Evolutionary conservation across 2,888 invertebrate genomes (phyloP).

Genomic region (Halictus quadricinctus): DNA sequence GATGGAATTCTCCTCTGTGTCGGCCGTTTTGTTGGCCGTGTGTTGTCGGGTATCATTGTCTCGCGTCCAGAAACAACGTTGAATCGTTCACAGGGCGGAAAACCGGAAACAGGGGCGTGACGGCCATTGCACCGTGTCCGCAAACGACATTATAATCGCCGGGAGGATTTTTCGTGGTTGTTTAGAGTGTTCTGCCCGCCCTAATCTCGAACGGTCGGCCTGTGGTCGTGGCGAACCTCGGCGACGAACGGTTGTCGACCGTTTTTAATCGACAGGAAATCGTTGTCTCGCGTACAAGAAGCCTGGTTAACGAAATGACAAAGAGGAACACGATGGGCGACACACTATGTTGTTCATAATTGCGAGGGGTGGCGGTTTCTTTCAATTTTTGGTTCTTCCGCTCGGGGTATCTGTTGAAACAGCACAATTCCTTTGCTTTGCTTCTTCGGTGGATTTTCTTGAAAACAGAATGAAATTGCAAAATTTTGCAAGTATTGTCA

Average conservation of each 20-base stretch:
- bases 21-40: neutral
- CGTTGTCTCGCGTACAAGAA: neutral
- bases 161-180: constrained; percentile 56
- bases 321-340: neutral
- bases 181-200: constrained; percentile 20
- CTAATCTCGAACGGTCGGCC: neutral
- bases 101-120: constrained; percentile 65
- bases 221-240: neutral
- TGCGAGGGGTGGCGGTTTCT: neutral
- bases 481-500: too few species aligned
- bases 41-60: constrained; percentile 39
- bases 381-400: neutral
- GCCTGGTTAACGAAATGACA: neutral
- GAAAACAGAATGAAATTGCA: too few species aligned
- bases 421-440: neutral
- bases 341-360: neutral
- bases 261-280: constrained; percentile 11
- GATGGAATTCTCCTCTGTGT: neutral
- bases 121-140: constrained; percentile 49
- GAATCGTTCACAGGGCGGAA: constrained; percentile 60
- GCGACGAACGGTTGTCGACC: neutral
- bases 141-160: constrained; percentile 68
- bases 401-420: neutral
- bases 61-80: constrained; percentile 9
- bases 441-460: too few species aligned